These are phyloP conservation scores for Cynodonichthys magdalenae DNA, from an alignment of 2,797 vertebrate species.

Conservation along the genomic window DNA sequence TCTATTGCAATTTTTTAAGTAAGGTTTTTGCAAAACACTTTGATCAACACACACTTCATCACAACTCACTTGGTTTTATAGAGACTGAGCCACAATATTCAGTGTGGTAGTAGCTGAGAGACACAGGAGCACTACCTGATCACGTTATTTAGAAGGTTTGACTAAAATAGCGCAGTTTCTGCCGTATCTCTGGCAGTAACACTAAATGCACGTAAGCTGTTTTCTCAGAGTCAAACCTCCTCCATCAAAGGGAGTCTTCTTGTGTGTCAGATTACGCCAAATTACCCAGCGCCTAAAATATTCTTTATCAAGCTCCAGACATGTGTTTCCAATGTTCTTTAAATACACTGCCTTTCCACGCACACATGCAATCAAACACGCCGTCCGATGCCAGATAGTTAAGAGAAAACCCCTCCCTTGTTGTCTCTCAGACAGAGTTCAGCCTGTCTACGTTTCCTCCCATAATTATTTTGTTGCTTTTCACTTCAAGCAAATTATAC, in stretches of 20 bases:
- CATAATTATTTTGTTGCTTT: neutral
- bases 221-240: slow-evolving; percentile 38
- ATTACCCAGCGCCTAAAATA: slow-evolving; percentile 67
- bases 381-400: slow-evolving; percentile 58
- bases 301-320: slow-evolving; percentile 79
- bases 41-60: no score
- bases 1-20: no score
- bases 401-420: slow-evolving; percentile 58
- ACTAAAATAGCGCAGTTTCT: neutral
- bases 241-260: slow-evolving; percentile 20
- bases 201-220: slow-evolving; percentile 16
- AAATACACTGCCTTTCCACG: slow-evolving; percentile 59
- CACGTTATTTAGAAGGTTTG: no score
- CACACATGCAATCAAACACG: slow-evolving; percentile 26
- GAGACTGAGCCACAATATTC: no score
- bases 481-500: neutral
- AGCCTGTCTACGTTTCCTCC: slow-evolving; percentile 21
- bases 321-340: slow-evolving; percentile 83
- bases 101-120: no score
- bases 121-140: no score
- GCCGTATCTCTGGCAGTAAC: slow-evolving; percentile 1
- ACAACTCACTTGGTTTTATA: no score
- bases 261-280: slow-evolving; percentile 55
- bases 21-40: no score
- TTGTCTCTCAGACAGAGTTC: slow-evolving; percentile 46